Evolutionary conservation across 2,797 vertebrate species (phyloP).

Genomic region (Taeniopygia guttata): DNA sequence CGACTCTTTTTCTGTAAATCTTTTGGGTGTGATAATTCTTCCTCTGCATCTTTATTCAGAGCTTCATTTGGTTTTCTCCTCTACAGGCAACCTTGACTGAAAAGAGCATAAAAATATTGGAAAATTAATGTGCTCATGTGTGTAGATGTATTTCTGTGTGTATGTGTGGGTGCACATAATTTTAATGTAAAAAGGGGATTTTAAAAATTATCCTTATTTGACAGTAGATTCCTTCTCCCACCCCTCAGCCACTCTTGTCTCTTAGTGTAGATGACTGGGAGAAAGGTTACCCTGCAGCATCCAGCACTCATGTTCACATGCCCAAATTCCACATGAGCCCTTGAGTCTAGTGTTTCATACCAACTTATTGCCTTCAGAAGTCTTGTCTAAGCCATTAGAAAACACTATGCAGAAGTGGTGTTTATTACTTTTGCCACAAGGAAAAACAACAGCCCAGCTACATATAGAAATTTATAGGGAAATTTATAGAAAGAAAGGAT

Average conservation of each 20-base stretch:
- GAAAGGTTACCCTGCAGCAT: neutral
- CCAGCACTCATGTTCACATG: neutral
- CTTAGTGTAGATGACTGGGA: neutral
- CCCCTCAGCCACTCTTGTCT: neutral
- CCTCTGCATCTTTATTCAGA: neutral
- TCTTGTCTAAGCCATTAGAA: neutral
- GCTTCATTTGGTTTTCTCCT: neutral
- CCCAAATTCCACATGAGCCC: neutral
- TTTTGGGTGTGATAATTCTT: neutral
- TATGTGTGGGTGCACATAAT: neutral
- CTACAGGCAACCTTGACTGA: neutral
- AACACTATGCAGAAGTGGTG: neutral
- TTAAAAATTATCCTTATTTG: neutral
- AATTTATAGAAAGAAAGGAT: neutral
- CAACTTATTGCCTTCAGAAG: neutral
- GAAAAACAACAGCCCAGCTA: neutral
- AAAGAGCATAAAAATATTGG: neutral
- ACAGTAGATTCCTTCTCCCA: neutral
- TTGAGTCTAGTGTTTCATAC: neutral
- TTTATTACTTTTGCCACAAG: neutral
- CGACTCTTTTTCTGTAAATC: neutral
- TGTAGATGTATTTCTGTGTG: accelerated
- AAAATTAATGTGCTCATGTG: neutral
- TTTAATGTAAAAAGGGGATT: neutral
- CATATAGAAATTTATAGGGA: neutral